Evolutionary conservation across 2,113 vertebrate genomes (phyloP).

Genomic region (Tringa solitaria): DNA sequence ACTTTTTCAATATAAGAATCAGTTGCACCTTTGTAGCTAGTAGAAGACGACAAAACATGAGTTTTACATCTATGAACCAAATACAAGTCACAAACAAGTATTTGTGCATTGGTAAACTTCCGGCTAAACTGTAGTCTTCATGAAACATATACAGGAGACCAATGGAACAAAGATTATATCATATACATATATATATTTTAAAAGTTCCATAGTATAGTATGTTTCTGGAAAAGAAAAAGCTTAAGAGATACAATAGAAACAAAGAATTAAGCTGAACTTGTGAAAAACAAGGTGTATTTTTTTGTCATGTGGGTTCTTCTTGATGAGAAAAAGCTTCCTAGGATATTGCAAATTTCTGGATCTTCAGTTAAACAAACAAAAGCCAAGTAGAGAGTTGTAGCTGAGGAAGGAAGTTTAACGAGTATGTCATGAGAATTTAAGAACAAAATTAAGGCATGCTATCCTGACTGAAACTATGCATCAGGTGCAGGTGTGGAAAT

Average conservation of each 20-base stretch:
- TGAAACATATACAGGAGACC: neutral
- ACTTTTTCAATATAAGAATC: conserved; percentile 98
- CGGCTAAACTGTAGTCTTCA: neutral
- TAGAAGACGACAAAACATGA: conserved; percentile 2
- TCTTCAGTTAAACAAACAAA: neutral
- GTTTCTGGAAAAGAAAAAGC: neutral
- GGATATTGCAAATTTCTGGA: neutral
- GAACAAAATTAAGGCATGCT: neutral
- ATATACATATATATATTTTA: neutral
- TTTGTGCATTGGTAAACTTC: neutral
- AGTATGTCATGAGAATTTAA: neutral
- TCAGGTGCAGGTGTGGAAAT: neutral
- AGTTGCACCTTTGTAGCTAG: conserved; percentile 94
- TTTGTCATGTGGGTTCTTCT: neutral
- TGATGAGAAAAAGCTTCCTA: neutral
- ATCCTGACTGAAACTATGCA: neutral
- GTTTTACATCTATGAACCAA: neutral
- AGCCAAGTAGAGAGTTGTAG: neutral
- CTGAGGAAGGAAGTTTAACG: neutral
- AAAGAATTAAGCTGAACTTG: neutral
- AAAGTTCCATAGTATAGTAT: neutral
- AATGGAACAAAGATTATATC: neutral
- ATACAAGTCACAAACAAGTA: neutral
- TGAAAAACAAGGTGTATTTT: neutral
- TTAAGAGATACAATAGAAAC: neutral